Base-by-base conservation (phyloP, 2,113 vertebrate species). In the Zosterops hypoxanthus region DNA sequence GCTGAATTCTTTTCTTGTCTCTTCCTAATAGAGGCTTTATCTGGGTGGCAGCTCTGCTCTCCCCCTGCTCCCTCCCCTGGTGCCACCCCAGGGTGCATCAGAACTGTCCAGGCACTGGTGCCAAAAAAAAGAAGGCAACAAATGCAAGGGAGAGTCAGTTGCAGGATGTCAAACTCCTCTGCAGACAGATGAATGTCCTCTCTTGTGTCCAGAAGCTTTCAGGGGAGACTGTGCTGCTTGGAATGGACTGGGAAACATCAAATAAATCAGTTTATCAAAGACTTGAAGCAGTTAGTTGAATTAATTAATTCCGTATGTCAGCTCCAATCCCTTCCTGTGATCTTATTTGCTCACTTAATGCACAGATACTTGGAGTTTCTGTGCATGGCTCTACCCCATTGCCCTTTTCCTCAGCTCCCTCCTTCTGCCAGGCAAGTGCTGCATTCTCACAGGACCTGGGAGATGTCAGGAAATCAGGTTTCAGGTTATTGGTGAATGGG, bases 31-130 rank as follows among this genome's bases (percentile, higher is more conserved):
- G 6, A 57, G 18, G 21, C 5, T 64, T 57, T 39, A 34, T 31
- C 31, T 0, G 0, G 11, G 41, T 7, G 5, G n/a, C 22, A 66
- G 34, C 25, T 77, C 60, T 86, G 55, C 28, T 69, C 63, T 44
- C 3, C 0, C n/a, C 9, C 61, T 60, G 39, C n/a, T 73, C 29
- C 69, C 25, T 72, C 31, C 79, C 64, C 46, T 2, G 6, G 11
- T 80, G 59, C 24, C 66, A 31, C 16, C 3, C 1, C 44, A 57
- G 39, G 42, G 29, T 9, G 4, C 56, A 12, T 11, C 56, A 81
- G 34, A 86, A 31, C 23, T 39, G 26, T 23, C 59, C 4, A 2
- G 83, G 72, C 44, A 41, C 8, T 23, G 47, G 24, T 63, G 44
- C 31, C 57, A 89, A 72, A 25, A 77, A 42, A 42, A 85, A 50